Conservation (phyloP, 23 tunicate genomes). For the Clavelina lepadiformis region DNA sequence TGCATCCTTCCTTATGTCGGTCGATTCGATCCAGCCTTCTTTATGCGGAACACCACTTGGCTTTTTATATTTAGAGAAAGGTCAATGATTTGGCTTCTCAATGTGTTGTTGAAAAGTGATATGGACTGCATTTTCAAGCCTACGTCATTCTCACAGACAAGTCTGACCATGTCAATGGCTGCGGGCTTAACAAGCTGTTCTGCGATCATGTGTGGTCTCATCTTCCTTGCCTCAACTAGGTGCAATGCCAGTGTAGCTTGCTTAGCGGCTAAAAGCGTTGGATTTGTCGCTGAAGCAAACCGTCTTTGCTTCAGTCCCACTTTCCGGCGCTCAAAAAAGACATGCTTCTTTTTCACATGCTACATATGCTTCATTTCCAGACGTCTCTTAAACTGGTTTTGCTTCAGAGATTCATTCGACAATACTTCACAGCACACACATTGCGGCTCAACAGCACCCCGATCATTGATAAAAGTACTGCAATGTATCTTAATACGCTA, state of each 20-base stretch:
- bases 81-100: constrained; percentile 43
- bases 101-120: constrained; percentile 43
- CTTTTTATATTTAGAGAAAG: constrained; percentile 37
- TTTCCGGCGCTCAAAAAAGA: constrained; percentile 21
- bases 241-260: constrained; percentile 18
- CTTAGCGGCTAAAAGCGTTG: constrained; percentile 6
- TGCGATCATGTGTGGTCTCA: constrained; percentile 28
- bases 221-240: constrained; percentile 5
- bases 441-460: no score
- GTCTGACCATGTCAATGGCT: constrained; percentile 32
- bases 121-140: constrained; percentile 61
- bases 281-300: constrained; percentile 12
- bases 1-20: constrained; percentile 53
- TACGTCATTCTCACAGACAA: constrained; percentile 34
- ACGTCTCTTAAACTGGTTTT: no score
- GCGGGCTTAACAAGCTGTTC: no score
- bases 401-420: no score
- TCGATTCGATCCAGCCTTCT: constrained; percentile 46
- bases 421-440: no score
- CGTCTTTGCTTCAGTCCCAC: constrained; percentile 14
- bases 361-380: constrained; percentile 21
- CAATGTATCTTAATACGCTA: no score
- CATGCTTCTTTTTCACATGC: constrained; percentile 16
- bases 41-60: constrained; percentile 36
- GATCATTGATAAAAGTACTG: no score